Base-by-base conservation (phyloP, 2,888 invertebrate genomes). In the Xestobium rufovillosum region DNA sequence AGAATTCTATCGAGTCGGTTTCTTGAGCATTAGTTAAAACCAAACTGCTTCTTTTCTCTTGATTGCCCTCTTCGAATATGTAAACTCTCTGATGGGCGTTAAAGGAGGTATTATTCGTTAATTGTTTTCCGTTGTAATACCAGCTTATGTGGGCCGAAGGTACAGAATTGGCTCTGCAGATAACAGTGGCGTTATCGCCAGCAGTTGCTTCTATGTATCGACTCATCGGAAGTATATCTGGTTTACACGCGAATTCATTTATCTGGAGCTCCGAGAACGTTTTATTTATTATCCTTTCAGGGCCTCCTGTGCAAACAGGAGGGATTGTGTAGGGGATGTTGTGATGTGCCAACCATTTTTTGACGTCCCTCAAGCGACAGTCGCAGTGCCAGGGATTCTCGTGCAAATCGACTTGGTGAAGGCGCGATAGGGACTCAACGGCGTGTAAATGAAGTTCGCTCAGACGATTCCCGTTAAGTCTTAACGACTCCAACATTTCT, bases 331-430 rank as follows among this genome's bases (percentile, higher is more conserved):
- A 76, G 2, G 83, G 81, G 25, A 83, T 75, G 57, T 86, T 85
- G 49, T 81, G 76, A 53, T 80, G 78, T 33, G 78, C 76, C 44
- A 90, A 67, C 89, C 89, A 90, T 51, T 82, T 71, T 59, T 87
- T 86, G 40, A 87, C 76, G 40, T 83, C 81, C 32, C 89, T 71
- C 39, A 90, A 63, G 14, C 85, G 78, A 56, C 90, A 91, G 58
- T 90, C 89, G 59, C 90, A 91, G 43, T 80, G 75, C 90, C 89
- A 90, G 0, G 86, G 87, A 64, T 90, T 90, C 47, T 85, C 85
- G 46, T 89, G 86, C 47, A 90, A 67, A 57, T 87, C 86, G 43
- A 90, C 80, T 26, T 82, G 83, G 59, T 84, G 81, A 32, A 90
- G 70, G 39, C 80, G 79, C 49, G 74, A 76, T 36, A 82, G 78